Evolutionary conservation across 2,113 vertebrate genomes (phyloP).

Genomic region (Excalfactoria chinensis): DNA sequence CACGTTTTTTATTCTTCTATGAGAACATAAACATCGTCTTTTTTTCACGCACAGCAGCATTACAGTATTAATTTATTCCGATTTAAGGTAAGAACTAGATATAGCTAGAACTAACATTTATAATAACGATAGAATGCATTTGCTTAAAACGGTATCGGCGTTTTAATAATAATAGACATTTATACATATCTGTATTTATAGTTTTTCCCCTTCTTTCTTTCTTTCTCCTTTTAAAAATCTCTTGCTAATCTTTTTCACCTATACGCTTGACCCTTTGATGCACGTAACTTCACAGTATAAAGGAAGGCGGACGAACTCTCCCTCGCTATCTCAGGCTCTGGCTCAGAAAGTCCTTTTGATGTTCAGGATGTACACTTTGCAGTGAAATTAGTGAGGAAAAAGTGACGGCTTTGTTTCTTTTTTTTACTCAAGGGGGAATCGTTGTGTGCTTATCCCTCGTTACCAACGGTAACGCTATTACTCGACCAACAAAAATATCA

Average conservation of each 20-base stretch:
- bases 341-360: constrained; percentile 70
- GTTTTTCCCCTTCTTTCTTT: constrained; percentile 43
- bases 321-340: constrained; percentile 68
- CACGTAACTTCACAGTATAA: constrained; percentile 86
- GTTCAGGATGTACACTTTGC: constrained; percentile 50
- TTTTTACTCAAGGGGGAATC: constrained; percentile 54
- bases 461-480: constrained; percentile 77
- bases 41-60: constrained; percentile 85
- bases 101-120: constrained; percentile 85
- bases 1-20: constrained; percentile 84
- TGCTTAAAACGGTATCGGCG: constrained; percentile 81
- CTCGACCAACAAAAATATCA: constrained; percentile 58
- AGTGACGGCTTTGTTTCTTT: constrained; percentile 30
- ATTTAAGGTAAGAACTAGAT: constrained; percentile 83
- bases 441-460: constrained; percentile 80
- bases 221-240: not conserved
- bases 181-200: constrained; percentile 87
- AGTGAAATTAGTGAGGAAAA: constrained; percentile 70
- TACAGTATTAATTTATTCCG: constrained; percentile 86
- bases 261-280: constrained; percentile 80
- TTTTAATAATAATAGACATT: constrained; percentile 88
- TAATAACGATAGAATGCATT: constrained; percentile 85
- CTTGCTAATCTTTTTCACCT: not conserved
- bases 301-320: constrained; percentile 72
- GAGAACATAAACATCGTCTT: constrained; percentile 85